Evolutionary conservation across 2,797 vertebrate genomes (phyloP), one percentile per base, ranked within the genome.

Genomic region (Artibeus lituratus): DNA sequence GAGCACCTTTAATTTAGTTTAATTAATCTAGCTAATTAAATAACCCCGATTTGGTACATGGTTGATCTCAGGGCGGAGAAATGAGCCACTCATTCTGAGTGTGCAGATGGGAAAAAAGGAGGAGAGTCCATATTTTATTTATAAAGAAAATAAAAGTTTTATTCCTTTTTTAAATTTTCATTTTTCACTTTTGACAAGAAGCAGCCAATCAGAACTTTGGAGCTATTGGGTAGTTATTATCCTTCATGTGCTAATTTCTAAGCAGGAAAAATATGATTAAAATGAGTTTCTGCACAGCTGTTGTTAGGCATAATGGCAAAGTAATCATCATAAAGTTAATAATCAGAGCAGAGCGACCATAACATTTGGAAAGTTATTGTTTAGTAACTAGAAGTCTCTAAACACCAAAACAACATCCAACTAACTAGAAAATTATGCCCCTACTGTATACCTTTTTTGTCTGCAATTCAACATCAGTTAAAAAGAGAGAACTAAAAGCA

Each of bases 241-340:
- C 90, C 42, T 91, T 94, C 95, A 97, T 94, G 85, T 96, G 83
- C 89, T 97, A 91, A 97, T 97, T 96, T 94, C 89, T 95, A 92
- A 90, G 74, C 89, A 96, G 95, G 93, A 95, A 95, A 95, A 95
- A 91, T 93, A 94, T 91, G 87, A 96, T 97, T 93, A 82, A 96
- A 96, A 97, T 97, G 86, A 51, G 35, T 93, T 97, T 97, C 86
- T 0, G 2, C 87, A 94, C 92, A 95, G 94, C 96, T 97, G 91
- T 95, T 94, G 91, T 97, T 84, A 91, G 57, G 57, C 81, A 88
- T 88, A 96, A 95, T 91, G 65, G 90, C 80, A 95, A 74, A 91
- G 94, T 80, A 83, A 95, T 95, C 76, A 93, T 14, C 44, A 74
- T 69, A 57, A 42, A 93, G 76, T 84, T 95, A 90, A 97, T 84